phyloP scores from a whole-genome alignment of 2,797 vertebrate species.

The Champsocephalus esox region DNA sequence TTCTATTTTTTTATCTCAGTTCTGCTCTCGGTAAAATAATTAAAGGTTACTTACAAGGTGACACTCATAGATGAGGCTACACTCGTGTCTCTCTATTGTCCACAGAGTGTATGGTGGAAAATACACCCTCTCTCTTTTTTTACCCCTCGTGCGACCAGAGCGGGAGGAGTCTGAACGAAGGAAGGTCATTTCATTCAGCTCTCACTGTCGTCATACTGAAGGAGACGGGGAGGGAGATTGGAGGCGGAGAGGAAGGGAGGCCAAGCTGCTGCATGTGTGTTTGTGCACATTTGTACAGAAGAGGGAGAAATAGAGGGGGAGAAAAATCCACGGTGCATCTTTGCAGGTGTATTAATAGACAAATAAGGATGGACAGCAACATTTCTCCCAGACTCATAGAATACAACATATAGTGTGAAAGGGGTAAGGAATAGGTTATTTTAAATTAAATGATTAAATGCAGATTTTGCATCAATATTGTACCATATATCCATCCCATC shows the following conservation, averaged over 20 bases:
- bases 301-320: neutral
- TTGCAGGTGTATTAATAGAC: neutral
- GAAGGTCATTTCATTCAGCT: constrained; percentile 82
- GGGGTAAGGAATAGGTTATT: neutral
- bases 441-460: constrained; percentile 9
- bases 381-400: neutral
- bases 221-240: constrained; percentile 54
- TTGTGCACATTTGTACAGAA: constrained; percentile 32
- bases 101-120: constrained; percentile 51
- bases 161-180: constrained; percentile 59
- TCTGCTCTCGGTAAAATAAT: constrained; percentile 30
- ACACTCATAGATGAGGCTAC: constrained; percentile 56
- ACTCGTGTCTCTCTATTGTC: constrained; percentile 60
- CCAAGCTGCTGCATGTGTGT: too few relatives aligned
- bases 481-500: constrained; percentile 3
- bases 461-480: constrained; percentile 21
- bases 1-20: neutral
- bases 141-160: constrained; percentile 57
- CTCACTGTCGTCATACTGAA: constrained; percentile 72
- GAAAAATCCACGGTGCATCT: neutral
- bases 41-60: constrained; percentile 76
- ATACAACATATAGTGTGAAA: neutral
- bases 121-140: constrained; percentile 57
- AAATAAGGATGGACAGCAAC: constrained; percentile 3
- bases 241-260: constrained; percentile 43